Base-by-base conservation (phyloP, 2,797 vertebrate genomes). In the Cuculus canorus region DNA sequence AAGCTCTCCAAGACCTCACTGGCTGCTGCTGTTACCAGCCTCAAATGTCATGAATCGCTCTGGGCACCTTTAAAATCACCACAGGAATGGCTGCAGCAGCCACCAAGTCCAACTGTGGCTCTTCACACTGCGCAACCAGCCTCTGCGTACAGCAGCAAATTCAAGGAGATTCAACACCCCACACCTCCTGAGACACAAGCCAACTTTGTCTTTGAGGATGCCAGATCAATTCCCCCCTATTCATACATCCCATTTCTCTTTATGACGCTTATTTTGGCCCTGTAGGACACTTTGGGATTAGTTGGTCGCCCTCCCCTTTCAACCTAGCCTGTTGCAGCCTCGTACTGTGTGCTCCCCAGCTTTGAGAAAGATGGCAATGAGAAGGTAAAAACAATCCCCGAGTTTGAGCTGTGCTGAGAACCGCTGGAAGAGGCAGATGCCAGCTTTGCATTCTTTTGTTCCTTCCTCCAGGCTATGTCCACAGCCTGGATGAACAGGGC, bases 391-490 rank as follows among this genome's bases (percentile, higher is more conserved):
- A 48, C 32, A 76, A n/a, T 1, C 27, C 22, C 50, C 0, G 1
- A 75, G 76, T 4, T 8, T 7, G 54, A 86, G 50, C 56, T 23
- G 81, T 13, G 71, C 79, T 72, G 70, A 90, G 53, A 63, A 19
- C 50, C 1, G 3, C 50, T 79, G 65, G 32, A 82, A 65, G 47
- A 72, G 39, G 63, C 69, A 83, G 72, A 37, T 81, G 79, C 66
- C 78, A 88, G 88, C 86, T 81, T 72, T 10, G 4, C 94, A 91
- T 89, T 95, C 90, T 89, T 90, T 92, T 17, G 61, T 64, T 93
- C 30, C 48, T 92, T 82, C 84, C 95, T 88, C 70, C 88, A 27
- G 93, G 94, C 91, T 64, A 85, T 5, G 25, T 72, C 68, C 83
- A 21, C 19, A 56, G 69, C 59, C 43, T 4, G 17, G 57, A 86